phyloP scores from a whole-genome alignment of 2,113 vertebrate genomes.

The Anoplopoma fimbria region DNA sequence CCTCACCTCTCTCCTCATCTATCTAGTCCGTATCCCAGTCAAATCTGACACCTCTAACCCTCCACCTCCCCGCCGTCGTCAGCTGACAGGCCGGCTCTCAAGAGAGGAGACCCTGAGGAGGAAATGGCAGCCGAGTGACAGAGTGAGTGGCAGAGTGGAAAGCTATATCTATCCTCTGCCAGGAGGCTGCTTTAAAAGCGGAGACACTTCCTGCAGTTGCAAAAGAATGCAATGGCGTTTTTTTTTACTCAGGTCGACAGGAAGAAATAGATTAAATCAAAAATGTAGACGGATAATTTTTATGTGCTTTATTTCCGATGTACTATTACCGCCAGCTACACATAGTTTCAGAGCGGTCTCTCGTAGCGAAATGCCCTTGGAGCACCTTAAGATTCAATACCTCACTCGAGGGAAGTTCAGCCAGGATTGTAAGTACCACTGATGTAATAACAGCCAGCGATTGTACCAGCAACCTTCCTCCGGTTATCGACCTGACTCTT shows the following conservation, averaged over 20 bases:
- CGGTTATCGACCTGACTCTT: conserved; percentile 25
- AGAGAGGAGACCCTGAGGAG: conserved; percentile 66
- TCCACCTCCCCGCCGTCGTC: conserved; percentile 31
- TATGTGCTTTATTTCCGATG: not conserved
- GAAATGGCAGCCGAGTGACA: conserved; percentile 72
- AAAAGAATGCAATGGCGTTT: conserved; percentile 23
- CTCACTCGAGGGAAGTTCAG: conserved; percentile 28
- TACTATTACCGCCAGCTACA: not conserved
- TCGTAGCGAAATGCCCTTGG: not conserved
- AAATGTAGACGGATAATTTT: not conserved
- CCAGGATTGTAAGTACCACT: not conserved
- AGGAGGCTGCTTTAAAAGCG: conserved; percentile 49
- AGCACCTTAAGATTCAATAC: conserved; percentile 23
- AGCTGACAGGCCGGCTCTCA: conserved; percentile 70
- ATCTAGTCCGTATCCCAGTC: conserved; percentile 50
- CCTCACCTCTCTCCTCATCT: conserved; percentile 21
- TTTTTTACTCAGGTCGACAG: conserved; percentile 1
- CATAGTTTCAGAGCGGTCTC: not conserved
- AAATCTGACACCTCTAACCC: conserved; percentile 67
- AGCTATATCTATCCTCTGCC: conserved; percentile 61
- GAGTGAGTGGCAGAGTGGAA: conserved; percentile 72
- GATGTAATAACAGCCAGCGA: conserved; percentile 38
- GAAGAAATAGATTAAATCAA: not conserved
- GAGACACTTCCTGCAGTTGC: conserved; percentile 20
- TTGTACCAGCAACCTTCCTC: conserved; percentile 27